Evolutionary conservation across 2,888 invertebrate genomes (phyloP), one percentile per base, ranked within the genome.

Genomic region (Biston stratarius): DNA sequence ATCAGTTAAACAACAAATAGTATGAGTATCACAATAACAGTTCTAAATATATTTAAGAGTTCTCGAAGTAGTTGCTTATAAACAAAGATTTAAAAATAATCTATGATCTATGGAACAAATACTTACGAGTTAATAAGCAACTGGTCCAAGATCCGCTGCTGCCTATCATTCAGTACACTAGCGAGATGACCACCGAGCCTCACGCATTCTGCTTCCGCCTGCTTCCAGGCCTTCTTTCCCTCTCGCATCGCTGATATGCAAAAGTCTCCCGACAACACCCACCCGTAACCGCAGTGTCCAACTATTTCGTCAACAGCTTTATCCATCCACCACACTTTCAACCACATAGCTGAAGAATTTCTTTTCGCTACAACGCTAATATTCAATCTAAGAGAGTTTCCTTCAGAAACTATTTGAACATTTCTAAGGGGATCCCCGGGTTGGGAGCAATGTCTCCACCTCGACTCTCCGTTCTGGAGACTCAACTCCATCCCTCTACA

Each of bases 201-300:
- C 5, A 87, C 92, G 77, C 97, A 97, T 79, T 96, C 95, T 33
- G 94, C 92, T 79, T 97, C 96, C 0, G 96, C 96, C 68, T 96
- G 95, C 12, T 94, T 86, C 97, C 97, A 97, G 0, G 95, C 86
- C 73, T 95, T 85, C 74, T 92, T 94, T 6, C 90, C 85, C 49
- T 94, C 93, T 74, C 96, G 95, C 67, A 95, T 89, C 7, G 95
- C 95, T 62, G 95, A 86, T 77, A 96, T 93, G 81, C 96, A 97
- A 83, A 96, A 96, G 75, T 96, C 95, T 56, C 95, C 94, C 68
- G 96, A 90, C 5, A 95, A 89, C 67, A 96, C 95, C 96, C 96
- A 97, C 0, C 96, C 96, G 75, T 96, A 96, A 53, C 95, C 96
- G 84, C 96, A 97, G 73, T 94, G 94, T 0, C 95, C 95, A 34